Base-by-base conservation (phyloP, 2,888 invertebrate genomes). In the Drosophila ezoana region DNA sequence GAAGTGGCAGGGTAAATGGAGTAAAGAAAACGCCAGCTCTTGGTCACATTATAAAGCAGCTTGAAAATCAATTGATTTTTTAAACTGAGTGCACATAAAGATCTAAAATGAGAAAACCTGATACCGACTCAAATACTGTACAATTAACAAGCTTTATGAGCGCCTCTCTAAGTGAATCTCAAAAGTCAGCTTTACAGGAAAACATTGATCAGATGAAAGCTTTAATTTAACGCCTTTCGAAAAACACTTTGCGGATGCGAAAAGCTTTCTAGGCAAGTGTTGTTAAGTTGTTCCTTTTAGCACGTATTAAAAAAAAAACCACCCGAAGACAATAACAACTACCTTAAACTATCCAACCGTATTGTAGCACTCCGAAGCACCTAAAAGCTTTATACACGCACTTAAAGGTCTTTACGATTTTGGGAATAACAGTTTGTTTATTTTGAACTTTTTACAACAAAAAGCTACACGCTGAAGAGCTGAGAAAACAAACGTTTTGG, bases 321-420 rank as follows among this genome's bases (percentile, higher is more conserved):
- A 6, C 28, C 8, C 16, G 2, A 28, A 18, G 33, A 28, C 3
- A 41, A 35, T 9, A 37, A 37, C 32, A 37, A 37, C 37, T 18
- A 28, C 16, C 16, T 38, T 49, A 14, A 58, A 45, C 48, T 72
- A 65, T 47, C 10, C 20, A 5, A 28, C 5, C 43, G 44, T 64
- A 38, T 66, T 66, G 53, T 43, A 37, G 11, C 51, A 57, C 33
- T 58, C 14, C 41, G 16, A 37, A 53, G 51, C 60, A 57, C 45
- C 51, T 63, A 51, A 68, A 68, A 64, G 53, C 56, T 76, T 68
- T 68, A 72, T 53, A 54, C 20, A 45, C 16, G 47, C 67, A 67
- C 73, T 68, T 44, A 68, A 76, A 41, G 32, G 18, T 20, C 54
- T 76, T 72, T 58, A 72, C 51, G 53, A 62, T 62, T 33, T 41